Percentiles rank a stretch among this genome's conserved stretches.
phyloP scores from a whole-genome alignment of 2,113 vertebrate species.

The Rhinopithecus roxellana region DNA sequence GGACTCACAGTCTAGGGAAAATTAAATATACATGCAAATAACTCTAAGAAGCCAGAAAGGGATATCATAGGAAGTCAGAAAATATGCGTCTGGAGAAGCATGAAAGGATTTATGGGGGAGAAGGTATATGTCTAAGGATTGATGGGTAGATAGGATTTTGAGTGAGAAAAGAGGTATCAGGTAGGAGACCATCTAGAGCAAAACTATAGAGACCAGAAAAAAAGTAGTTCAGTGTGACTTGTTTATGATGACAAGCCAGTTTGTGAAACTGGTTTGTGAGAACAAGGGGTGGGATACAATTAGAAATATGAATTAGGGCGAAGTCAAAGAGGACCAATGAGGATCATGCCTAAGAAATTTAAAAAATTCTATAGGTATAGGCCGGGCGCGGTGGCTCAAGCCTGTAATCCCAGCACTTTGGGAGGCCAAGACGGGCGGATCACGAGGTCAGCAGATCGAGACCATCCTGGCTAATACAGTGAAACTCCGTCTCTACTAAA shows the following conservation, averaged over 20 bases:
- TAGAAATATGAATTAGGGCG: not conserved
- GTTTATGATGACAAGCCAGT: not conserved
- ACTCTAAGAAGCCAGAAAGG: not conserved
- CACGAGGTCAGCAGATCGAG: too few relatives aligned
- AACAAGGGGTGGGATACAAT: not conserved
- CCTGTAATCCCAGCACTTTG: too few relatives aligned
- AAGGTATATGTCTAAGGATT: not conserved
- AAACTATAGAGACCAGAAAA: not conserved
- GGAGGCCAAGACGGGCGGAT: too few relatives aligned
- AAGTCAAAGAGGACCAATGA: not conserved
- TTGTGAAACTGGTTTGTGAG: not conserved
- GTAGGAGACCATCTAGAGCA: not conserved
- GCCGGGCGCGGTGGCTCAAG: too few relatives aligned
- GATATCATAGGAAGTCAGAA: not conserved
- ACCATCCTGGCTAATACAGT: too few relatives aligned
- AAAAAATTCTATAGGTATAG: not conserved
- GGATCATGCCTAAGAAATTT: not conserved
- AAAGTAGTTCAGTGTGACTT: not conserved
- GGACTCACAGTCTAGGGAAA: not conserved
- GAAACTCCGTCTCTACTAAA: too few relatives aligned
- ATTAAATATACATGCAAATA: not conserved
- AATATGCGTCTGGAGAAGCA: not conserved
- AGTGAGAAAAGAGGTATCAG: not conserved
- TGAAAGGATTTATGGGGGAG: not conserved
- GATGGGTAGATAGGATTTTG: not conserved